Evolutionary conservation across 1,140 invertebrate species (phyloP).

Genomic region (Pseudomyrmex pallidus): DNA sequence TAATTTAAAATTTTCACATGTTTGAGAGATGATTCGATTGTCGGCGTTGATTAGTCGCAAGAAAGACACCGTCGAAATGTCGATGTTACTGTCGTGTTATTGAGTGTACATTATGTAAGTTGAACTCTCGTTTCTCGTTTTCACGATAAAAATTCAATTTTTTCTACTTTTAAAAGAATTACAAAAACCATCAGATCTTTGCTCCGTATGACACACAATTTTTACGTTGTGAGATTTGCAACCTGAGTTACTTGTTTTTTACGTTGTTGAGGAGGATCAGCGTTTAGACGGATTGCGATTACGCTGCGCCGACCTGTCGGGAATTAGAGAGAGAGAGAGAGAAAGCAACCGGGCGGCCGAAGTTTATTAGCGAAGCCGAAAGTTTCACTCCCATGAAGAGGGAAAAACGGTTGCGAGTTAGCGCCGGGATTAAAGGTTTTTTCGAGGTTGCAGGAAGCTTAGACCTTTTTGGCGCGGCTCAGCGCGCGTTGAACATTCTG

Average conservation of each 20-base stretch:
- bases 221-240: too few species aligned
- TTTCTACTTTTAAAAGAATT: too few species aligned
- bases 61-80: constrained; percentile 29
- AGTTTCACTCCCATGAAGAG: constrained; percentile 24
- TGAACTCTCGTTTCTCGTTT: too few species aligned
- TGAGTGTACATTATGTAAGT: constrained; percentile 37
- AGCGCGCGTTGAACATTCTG: constrained; percentile 42
- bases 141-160: too few species aligned
- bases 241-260: too few species aligned
- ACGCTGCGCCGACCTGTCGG: neutral
- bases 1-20: constrained; percentile 30
- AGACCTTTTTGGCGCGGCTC: constrained; percentile 48
- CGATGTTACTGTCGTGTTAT: neutral
- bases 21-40: neutral
- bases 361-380: constrained; percentile 58
- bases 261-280: too few species aligned
- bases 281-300: neutral
- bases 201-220: too few species aligned
- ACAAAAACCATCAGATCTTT: too few species aligned
- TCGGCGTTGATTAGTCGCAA: neutral
- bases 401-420: constrained; percentile 59
- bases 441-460: constrained; percentile 45
- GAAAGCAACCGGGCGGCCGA: neutral
- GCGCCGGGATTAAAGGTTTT: constrained; percentile 53
- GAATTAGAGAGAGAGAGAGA: too few species aligned